Evolutionary conservation across 1,140 invertebrate species (phyloP).

Genomic region (Macrosteles quadrilineatus): DNA sequence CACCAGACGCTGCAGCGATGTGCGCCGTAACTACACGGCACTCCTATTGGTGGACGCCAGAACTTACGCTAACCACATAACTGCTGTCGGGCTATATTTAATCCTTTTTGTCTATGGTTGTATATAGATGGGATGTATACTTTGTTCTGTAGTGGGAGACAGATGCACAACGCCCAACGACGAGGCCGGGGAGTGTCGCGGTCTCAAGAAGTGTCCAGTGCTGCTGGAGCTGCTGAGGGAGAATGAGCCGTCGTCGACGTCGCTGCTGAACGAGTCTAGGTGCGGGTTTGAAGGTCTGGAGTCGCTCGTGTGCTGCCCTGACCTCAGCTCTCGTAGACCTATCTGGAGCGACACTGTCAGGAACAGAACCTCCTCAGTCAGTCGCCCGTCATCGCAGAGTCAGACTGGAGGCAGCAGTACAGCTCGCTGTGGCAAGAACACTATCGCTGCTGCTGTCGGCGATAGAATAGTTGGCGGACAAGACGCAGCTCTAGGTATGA

Average conservation of each 20-base stretch:
- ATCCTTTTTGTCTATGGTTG: too few species aligned
- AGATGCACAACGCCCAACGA: conserved; percentile 47
- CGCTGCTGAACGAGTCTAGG: conserved; percentile 48
- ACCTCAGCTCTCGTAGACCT: background rate
- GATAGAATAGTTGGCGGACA: conserved; percentile 31
- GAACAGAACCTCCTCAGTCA: background rate
- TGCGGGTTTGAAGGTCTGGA: conserved; percentile 56
- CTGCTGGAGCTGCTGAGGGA: conserved; percentile 41
- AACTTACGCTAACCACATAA: too few species aligned
- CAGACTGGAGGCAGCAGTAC: background rate
- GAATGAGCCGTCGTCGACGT: conserved; percentile 38
- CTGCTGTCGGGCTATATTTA: too few species aligned
- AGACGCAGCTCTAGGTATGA: conserved; percentile 31
- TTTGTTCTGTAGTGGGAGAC: conserved; percentile 9
- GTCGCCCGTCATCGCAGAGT: background rate
- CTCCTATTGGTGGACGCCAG: too few species aligned
- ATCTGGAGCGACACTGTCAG: background rate
- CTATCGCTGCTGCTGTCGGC: background rate
- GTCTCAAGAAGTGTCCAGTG: conserved; percentile 48
- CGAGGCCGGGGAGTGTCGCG: conserved; percentile 48
- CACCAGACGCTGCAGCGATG: too few species aligned
- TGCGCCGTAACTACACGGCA: too few species aligned
- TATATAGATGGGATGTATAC: too few species aligned
- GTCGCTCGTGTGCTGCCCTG: conserved; percentile 58
- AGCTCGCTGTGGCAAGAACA: background rate